Percentiles rank a stretch among this genome's conserved stretches.
Conservation (phyloP, 2,888 invertebrate species). For the Lasius platythorax region DNA sequence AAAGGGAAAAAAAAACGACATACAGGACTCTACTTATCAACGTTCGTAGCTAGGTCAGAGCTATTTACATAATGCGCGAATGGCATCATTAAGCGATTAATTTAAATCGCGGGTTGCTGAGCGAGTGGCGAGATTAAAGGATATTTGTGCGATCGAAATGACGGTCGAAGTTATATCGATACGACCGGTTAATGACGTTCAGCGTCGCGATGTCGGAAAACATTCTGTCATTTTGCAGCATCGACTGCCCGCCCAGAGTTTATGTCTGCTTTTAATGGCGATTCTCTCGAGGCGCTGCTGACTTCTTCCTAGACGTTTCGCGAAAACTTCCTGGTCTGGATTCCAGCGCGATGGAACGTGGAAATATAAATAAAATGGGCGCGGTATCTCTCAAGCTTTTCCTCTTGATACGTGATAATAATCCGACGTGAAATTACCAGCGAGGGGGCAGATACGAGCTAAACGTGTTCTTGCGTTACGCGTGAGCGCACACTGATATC, state of each 20-base stretch:
- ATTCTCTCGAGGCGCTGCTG: constrained; percentile 36
- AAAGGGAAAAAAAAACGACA: background rate
- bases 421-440: constrained; percentile 39
- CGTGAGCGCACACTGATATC: constrained; percentile 19
- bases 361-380: constrained; percentile 54
- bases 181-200: constrained; percentile 9
- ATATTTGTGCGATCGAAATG: background rate
- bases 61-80: constrained; percentile 30
- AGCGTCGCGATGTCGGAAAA: constrained; percentile 3
- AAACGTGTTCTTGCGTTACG: constrained; percentile 45
- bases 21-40: background rate
- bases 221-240: constrained; percentile 29
- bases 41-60: background rate
- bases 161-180: constrained; percentile 17
- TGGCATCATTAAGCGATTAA: constrained; percentile 37
- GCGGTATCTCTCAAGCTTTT: constrained; percentile 22
- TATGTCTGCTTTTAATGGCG: constrained; percentile 29
- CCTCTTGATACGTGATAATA: constrained; percentile 41
- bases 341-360: constrained; percentile 45
- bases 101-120: constrained; percentile 17
- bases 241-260: background rate
- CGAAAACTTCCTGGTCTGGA: constrained; percentile 53
- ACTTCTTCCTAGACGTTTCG: constrained; percentile 46
- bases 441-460: background rate
- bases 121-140: constrained; percentile 1